Base-by-base conservation (phyloP, 2,888 invertebrate species). In the Lamproptera curius region DNA sequence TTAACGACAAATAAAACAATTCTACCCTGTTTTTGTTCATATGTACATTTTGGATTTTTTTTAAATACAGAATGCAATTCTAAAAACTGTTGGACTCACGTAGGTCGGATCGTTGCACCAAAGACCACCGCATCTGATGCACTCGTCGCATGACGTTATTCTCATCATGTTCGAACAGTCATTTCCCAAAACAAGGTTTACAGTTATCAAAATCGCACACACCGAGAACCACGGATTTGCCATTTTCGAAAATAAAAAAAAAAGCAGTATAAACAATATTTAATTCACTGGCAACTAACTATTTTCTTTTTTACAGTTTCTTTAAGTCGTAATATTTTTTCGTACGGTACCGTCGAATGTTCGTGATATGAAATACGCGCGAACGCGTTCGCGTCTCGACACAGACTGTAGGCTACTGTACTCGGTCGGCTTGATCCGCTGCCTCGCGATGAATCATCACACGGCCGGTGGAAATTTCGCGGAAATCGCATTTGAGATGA, bases 401-500 rank as follows among this genome's bases (percentile, higher is more conserved):
- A 59, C 63, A 68, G 72, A 81, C 79, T 81, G 70, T 52, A 45
- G 34, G 31, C 51, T 53, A 46, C 44, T 48, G 48, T 54, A 53
- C 58, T 56, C 63, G 57, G 53, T 55, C 6, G 62, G 60, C 62
- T 61, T 60, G 59, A 58, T 61, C 57, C 58, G 67, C 62, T 57
- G 62, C 57, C 61, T 62, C 57, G 59, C 58, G 40, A 42, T 81
- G 81, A 82, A 71, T 82, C 81, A 82, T 72, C 63, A 47, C 8
- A 31, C n/a, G 44, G 46, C 56, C 56, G 46, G 42, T 62, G 55
- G 72, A 64, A 81, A 78, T 74, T 78, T 75, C 77, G 67, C 63
- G 73, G 77, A 79, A 78, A 79, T 65, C 59, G 58, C 50, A 46
- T 52, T 50, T 50, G 52, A 43, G 46, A 46, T 39, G 26, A 50